phyloP scores from a whole-genome alignment of 2,113 vertebrate genomes.

The Lepisosteus osseus region DNA sequence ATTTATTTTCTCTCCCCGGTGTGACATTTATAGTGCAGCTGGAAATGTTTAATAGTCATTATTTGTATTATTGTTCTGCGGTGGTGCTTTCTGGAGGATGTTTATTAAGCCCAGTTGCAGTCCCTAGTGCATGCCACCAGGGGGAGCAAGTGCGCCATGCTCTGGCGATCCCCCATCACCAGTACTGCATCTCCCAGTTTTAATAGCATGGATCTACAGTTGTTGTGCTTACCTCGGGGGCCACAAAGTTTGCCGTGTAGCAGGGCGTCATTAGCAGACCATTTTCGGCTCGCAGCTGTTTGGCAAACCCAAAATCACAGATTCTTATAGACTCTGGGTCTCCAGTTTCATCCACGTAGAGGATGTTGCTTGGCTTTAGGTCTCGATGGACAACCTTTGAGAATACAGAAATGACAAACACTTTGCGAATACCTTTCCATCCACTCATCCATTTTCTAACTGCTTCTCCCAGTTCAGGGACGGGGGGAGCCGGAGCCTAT shows the following conservation, averaged over 20 bases:
- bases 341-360: conserved; percentile 86
- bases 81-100: not conserved
- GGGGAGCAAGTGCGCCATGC: too few species aligned
- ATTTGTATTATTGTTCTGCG: too few species aligned
- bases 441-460: too few species aligned
- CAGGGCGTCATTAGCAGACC: conserved; percentile 94
- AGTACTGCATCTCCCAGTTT: too few species aligned
- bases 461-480: too few species aligned
- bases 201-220: too few species aligned
- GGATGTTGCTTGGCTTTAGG: conserved; percentile 93
- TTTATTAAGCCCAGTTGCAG: not conserved
- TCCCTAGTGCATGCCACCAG: too few species aligned
- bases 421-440: not conserved
- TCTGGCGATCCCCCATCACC: too few species aligned
- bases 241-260: conserved; percentile 93
- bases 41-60: too few species aligned
- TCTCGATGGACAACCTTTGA: conserved; percentile 90
- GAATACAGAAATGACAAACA: not conserved
- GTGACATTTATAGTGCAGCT: too few species aligned
- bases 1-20: too few species aligned
- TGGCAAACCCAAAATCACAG: conserved; percentile 90
- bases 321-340: conserved; percentile 87
- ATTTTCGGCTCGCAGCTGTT: conserved; percentile 89
- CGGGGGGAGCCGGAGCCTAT: too few species aligned
- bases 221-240: conserved; percentile 79